A percentile compares a stretch with the other conserved stretches of the same genome.
These are phyloP conservation scores for Thymelicus lineola DNA, from an alignment of 2,888 invertebrate species.

Conservation along the genomic window DNA sequence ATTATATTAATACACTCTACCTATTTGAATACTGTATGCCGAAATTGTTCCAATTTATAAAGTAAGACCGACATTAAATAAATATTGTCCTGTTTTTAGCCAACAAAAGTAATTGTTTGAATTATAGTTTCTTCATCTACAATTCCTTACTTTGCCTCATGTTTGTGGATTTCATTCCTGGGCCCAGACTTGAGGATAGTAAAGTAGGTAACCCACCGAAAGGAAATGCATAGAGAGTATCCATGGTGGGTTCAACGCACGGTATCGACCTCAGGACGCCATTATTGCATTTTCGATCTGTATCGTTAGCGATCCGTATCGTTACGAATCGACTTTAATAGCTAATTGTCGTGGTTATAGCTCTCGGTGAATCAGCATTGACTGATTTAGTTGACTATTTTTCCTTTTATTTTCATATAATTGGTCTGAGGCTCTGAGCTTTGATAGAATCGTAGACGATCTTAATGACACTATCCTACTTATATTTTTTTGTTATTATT, in stretches of 20 bases:
- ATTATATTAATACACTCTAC: too few relatives aligned
- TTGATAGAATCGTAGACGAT: not conserved
- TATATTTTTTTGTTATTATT: not conserved
- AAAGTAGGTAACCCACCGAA: constrained; percentile 3
- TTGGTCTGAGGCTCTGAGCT: not conserved
- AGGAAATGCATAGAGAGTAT: constrained; percentile 25
- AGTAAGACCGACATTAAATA: too few relatives aligned
- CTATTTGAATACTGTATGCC: too few relatives aligned
- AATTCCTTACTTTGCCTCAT: too few relatives aligned
- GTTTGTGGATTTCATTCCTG: not conserved
- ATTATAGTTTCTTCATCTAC: too few relatives aligned
- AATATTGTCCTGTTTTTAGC: too few relatives aligned
- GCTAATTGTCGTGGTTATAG: constrained; percentile 23
- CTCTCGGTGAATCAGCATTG: not conserved
- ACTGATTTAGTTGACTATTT: not conserved
- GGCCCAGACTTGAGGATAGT: constrained; percentile 7
- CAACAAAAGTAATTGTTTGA: too few relatives aligned
- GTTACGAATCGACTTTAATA: constrained; percentile 35
- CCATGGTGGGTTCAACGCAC: constrained; percentile 65
- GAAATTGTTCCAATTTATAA: too few relatives aligned
- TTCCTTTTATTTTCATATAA: not conserved
- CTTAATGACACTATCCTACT: not conserved
- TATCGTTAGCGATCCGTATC: constrained; percentile 39
- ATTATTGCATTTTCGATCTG: constrained; percentile 47
- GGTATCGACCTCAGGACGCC: constrained; percentile 65